Conservation (phyloP, 1,140 invertebrate genomes). For the Diuraphis noxia region DNA sequence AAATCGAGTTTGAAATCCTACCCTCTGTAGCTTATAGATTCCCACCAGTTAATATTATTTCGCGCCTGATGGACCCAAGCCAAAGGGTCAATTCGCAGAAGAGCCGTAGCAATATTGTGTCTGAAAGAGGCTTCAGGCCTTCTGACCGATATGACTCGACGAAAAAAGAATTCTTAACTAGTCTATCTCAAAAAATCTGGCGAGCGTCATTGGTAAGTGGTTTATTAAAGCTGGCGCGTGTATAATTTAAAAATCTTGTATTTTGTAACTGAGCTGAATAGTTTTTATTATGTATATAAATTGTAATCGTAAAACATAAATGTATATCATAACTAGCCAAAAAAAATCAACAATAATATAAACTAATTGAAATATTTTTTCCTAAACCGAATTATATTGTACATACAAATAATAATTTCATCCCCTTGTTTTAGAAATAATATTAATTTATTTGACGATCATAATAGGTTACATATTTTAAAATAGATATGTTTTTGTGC, state of each 20-base stretch:
- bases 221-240: slow-evolving; percentile 57
- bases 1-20: slow-evolving; percentile 4
- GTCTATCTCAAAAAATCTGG: slow-evolving; percentile 76
- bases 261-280: neutral
- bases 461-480: too few relatives aligned
- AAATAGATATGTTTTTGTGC: too few relatives aligned
- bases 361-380: neutral
- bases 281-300: neutral
- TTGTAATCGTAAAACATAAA: too few relatives aligned
- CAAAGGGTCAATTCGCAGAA: slow-evolving; percentile 59
- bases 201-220: slow-evolving; percentile 75
- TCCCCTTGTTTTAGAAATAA: too few relatives aligned
- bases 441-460: too few relatives aligned
- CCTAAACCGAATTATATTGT: too few relatives aligned
- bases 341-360: neutral
- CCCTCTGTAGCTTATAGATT: neutral
- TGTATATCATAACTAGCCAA: neutral
- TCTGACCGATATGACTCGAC: slow-evolving; percentile 79
- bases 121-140: slow-evolving; percentile 75
- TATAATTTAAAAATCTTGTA: neutral
- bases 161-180: slow-evolving; percentile 78
- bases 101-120: slow-evolving; percentile 63
- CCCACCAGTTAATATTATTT: neutral
- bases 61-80: slow-evolving; percentile 62
- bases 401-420: too few relatives aligned